Evolutionary conservation across 1,140 invertebrate genomes (phyloP), one percentile per base, ranked within the genome.

Genomic region (Manduca sexta): DNA sequence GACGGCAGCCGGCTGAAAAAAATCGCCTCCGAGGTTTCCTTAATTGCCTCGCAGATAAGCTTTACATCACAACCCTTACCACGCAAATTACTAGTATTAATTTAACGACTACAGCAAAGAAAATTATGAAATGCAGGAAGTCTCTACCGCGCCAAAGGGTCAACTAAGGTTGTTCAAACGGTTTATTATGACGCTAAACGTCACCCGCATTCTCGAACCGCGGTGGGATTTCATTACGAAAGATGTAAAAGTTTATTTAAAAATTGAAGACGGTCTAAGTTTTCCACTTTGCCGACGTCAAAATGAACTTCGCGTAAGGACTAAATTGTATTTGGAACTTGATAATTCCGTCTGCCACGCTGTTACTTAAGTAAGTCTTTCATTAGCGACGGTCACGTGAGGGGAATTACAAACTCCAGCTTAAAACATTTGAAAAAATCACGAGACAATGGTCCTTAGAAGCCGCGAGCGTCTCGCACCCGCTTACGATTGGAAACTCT

Each of bases 321-420:
- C 55, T 67, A 66, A 80, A 80, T 83, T 81, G 71, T 83, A 83
- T 84, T 84, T 72, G 47, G 63, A 80, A 83, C 58, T 83, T 84
- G 77, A 78, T 83, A 84, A 83, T 80, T 83, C 74, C 64, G 69
- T 69, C 79, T 73, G 52, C 58, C 52, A 68, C 63, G 64, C 65
- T 64, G 70, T 76, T 80, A 73, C 72, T 81, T 82, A 79, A 84
- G 76, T 69, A 64, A 78, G 79, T 72, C 75, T 81, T 84, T 84
- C 77, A 81, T 84, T 84, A 84, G 75, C 72, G 73, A 63, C 66
- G 59, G 56, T 61, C 72, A 72, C 81, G 81, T 81, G 81, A 60
- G 58, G 35, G 54, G 81, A 84, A 84, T 84, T 68, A 58, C 73
- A 75, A 82, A 51, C 45, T 47, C 13, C 45, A 62, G 52, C 65